Conservation (phyloP, 2,113 vertebrate species). For the Jacana jacana region DNA sequence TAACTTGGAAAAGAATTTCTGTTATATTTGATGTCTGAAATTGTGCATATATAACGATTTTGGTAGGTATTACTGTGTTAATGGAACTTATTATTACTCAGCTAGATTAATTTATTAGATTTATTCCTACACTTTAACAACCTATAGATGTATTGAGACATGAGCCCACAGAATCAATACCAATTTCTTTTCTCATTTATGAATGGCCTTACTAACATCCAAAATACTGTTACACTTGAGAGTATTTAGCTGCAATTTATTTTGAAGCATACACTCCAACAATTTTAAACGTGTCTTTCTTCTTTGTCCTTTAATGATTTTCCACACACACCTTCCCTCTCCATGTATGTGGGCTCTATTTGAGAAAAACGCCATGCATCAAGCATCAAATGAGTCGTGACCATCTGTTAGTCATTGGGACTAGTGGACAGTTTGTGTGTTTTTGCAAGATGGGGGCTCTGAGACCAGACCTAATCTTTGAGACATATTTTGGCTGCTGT, state of each 20-base stretch:
- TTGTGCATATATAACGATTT: not conserved
- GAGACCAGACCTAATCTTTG: not conserved
- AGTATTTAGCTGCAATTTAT: not conserved
- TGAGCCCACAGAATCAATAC: constrained; percentile 37
- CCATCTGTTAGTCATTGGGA: not conserved
- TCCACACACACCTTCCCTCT: not conserved
- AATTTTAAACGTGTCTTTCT: not conserved
- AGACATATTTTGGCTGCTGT: not conserved
- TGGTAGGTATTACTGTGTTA: not conserved
- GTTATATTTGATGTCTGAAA: constrained; percentile 3
- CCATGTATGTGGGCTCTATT: not conserved
- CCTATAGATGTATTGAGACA: constrained; percentile 17
- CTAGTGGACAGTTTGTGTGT: not conserved
- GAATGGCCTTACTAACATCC: not conserved
- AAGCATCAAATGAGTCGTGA: not conserved
- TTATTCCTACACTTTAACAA: constrained; percentile 24
- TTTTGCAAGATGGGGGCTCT: not conserved
- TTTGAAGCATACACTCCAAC: not conserved
- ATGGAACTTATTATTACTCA: constrained; percentile 38
- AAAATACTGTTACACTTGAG: not conserved
- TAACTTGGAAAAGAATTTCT: not conserved
- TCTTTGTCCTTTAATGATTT: not conserved
- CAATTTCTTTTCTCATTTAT: constrained; percentile 49
- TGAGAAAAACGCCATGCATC: not conserved
- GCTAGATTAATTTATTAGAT: constrained; percentile 42